Conservation (phyloP, 2,797 vertebrate species). For the Alauda arvensis region DNA sequence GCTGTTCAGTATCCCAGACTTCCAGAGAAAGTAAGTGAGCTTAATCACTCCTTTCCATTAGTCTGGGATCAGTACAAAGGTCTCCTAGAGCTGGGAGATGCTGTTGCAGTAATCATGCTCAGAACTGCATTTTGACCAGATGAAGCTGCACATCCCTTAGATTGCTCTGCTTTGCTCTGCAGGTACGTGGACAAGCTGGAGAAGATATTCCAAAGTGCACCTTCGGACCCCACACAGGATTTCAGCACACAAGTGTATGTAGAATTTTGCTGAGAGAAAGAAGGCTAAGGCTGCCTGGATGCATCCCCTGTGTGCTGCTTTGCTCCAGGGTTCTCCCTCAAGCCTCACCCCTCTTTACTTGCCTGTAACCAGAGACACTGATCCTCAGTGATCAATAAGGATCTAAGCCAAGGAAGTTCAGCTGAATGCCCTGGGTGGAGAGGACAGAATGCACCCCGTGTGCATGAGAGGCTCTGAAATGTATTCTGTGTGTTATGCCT, state of each 20-base stretch:
- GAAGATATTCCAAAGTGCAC: constrained; percentile 91
- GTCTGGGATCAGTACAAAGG: not conserved
- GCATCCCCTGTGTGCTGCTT: not conserved
- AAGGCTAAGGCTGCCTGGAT: constrained; percentile 3
- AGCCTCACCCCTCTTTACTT: not conserved
- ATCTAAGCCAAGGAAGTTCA: not conserved
- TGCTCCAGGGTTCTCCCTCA: not conserved
- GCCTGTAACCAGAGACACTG: not conserved
- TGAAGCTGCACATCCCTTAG: not conserved
- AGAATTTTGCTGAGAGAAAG: constrained; percentile 13
- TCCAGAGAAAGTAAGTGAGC: constrained; percentile 89
- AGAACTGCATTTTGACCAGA: not conserved
- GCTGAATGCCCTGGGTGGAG: not conserved
- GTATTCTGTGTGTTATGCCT: not conserved
- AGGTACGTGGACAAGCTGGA: constrained; percentile 95
- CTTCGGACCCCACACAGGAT: constrained; percentile 93
- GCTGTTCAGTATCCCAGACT: constrained; percentile 97
- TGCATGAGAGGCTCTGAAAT: not conserved
- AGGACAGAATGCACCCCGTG: not conserved
- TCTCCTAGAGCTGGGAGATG: not conserved
- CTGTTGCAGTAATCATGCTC: not conserved
- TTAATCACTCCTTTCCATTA: not conserved
- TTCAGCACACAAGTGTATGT: constrained; percentile 98
- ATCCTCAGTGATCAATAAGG: not conserved
- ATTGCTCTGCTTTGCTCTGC: not conserved